These are phyloP conservation scores for Rhagoletis zephyria DNA, from an alignment of 1,140 invertebrate species.

Conservation along the genomic window DNA sequence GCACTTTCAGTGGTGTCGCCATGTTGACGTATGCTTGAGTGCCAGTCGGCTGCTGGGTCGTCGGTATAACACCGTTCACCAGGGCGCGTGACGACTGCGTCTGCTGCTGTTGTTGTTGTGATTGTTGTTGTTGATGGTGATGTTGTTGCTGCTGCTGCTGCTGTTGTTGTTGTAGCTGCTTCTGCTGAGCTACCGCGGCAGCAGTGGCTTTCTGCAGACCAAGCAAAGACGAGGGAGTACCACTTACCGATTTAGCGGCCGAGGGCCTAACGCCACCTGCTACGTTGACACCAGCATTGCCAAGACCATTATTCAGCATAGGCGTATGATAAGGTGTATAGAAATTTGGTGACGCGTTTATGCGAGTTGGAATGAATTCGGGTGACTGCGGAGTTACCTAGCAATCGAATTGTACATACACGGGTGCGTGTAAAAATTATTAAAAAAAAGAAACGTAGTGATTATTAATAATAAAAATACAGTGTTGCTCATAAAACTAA, in stretches of 20 bases:
- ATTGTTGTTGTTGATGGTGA: constrained; percentile 58
- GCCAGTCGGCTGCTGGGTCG: constrained; percentile 63
- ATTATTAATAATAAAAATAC: no score
- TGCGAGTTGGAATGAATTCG: constrained; percentile 74
- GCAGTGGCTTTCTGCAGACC: constrained; percentile 66
- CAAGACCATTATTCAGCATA: constrained; percentile 56
- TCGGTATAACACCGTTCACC: constrained; percentile 61
- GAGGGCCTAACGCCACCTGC: constrained; percentile 63
- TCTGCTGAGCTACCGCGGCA: constrained; percentile 65
- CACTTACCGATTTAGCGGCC: constrained; percentile 61
- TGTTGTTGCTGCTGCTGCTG: constrained; percentile 63
- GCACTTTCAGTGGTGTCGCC: constrained; percentile 66
- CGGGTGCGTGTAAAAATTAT: no score
- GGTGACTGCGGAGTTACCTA: constrained; percentile 74
- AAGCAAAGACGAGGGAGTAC: constrained; percentile 64
- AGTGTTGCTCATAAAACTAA: no score
- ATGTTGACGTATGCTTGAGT: constrained; percentile 64
- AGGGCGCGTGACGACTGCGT: constrained; percentile 60
- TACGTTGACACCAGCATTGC: neutral
- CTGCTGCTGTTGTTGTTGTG: constrained; percentile 61
- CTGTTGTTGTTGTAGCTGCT: constrained; percentile 64
- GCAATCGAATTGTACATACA: neutral
- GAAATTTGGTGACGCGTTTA: constrained; percentile 71
- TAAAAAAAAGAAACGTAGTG: no score
- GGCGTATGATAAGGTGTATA: constrained; percentile 69